Evolutionary conservation across 2,113 vertebrate species (phyloP), one percentile per base, ranked within the genome.

Genomic region (Oenanthe melanoleuca): DNA sequence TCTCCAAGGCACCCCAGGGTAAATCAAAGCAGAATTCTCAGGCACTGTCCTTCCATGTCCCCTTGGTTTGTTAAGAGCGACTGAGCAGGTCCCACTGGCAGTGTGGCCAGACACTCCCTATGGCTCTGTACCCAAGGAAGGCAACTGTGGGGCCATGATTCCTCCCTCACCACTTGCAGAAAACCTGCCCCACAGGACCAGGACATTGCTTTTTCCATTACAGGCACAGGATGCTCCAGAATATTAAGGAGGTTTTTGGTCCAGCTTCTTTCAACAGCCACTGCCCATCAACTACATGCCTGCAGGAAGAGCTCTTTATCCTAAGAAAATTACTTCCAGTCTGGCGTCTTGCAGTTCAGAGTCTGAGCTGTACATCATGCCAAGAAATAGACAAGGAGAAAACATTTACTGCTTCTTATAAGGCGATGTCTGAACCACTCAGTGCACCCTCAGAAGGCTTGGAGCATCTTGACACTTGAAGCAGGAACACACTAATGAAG

Each of bases 21-120:
- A 90, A 93, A 86, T 11, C 22, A 37, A 75, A 79, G 57, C 31
- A 72, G 45, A n/a, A 60, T 42, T 64, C 50, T 69, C 45, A 50
- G 31, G 18, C 2, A 2, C 72, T 77, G 44, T 40, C 28, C 14
- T 65, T 85, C 71, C 47, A 38, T 2, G 2, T 55, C 33, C 12
- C 28, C 17, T 45, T 17, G 28, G 15, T 44, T 60, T 59, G 42
- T 66, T 38, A 69, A 56, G 64, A 61, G 21, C 24, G 31, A 38
- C 25, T 1, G 1, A 40, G 82, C 11, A 28, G 31, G 25, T 59
- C 61, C 56, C 50, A 52, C 26, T 52, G 50, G 50, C 26, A 38
- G 5, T 17, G 2, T 1, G 12, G 24, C 42, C 79, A 60, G 31
- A 49, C 3, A 1, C 11, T 87, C 12, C 5, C 60, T 3, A 3